Evolutionary conservation across 2,888 invertebrate genomes (phyloP), one percentile per base, ranked within the genome.

Genomic region (Pandemis heparana): DNA sequence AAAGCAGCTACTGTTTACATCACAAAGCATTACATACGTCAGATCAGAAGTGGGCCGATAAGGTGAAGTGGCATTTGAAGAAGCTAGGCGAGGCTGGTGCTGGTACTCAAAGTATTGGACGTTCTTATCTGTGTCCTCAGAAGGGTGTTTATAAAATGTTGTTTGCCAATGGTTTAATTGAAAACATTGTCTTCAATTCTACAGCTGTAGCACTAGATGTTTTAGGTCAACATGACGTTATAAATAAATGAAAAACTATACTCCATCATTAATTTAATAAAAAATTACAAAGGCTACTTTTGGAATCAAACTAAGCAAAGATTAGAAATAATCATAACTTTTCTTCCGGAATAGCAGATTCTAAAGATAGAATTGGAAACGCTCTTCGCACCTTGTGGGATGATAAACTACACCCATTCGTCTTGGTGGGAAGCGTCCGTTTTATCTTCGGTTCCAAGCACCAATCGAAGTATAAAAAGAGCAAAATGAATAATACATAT

Each of bases 331-430:
- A 46, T 3, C 51, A 16, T 51, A 53, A 53, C 23, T 32, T 32
- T 65, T 59, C 60, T 66, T 23, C 32, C 7, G 68, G 59, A 73
- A 73, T 59, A 39, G 53, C 46, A 39, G 46, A 56, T 39, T 59
- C 63, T 63, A 63, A 18, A 63, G 59, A 59, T 56, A 23, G 48
- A 68, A 68, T 53, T 41, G 39, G 46, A 9, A 63, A 12, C 8
- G 12, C 62, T 39, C 23, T 32, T 64, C n/a, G 39, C 23, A 68
- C 48, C 39, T 63, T 23, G 56, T 46, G 12, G 56, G 62, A 68
- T 73, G 73, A 73, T 48, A 16, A 59, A 73, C 68, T 46, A 43
- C 46, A 23, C 16, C 48, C 68, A 73, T 73, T 48, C 63, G 56
- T 73, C 73, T 68, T 59, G 41, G 9, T 46, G 56, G 48, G 63